phyloP scores from a whole-genome alignment of 2,797 vertebrate genomes.

The Pygocentrus nattereri region DNA sequence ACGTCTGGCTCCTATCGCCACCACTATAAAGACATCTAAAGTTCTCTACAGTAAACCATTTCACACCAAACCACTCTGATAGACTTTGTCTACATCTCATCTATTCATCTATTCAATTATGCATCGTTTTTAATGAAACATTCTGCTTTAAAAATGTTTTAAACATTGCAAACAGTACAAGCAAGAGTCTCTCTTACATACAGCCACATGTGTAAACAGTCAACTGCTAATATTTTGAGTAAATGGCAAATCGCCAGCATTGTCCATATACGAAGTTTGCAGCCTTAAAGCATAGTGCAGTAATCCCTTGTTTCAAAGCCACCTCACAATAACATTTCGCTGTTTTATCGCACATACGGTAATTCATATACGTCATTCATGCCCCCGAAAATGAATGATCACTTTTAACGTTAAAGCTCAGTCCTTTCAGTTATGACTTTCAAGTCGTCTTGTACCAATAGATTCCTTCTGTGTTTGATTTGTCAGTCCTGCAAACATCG shows the following conservation, averaged over 20 bases:
- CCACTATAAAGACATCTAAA: not conserved
- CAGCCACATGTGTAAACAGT: constrained; percentile 18
- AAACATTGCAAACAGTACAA: not conserved
- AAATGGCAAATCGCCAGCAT: constrained; percentile 28
- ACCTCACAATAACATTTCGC: not conserved
- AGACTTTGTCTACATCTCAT: not conserved
- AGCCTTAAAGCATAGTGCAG: not conserved
- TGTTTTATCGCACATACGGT: constrained; percentile 10
- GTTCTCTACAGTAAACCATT: not conserved
- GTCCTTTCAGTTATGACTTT: not conserved
- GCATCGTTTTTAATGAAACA: not conserved
- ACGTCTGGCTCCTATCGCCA: not conserved
- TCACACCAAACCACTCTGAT: not conserved
- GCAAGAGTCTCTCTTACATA: not conserved
- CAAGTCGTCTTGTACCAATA: constrained; percentile 25
- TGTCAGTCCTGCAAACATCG: constrained; percentile 57
- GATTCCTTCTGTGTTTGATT: constrained; percentile 48
- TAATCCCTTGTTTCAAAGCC: constrained; percentile 9
- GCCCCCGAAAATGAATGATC: not conserved
- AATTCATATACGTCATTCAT: not conserved
- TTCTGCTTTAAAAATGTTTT: too few species aligned
- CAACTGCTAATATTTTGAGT: constrained; percentile 24
- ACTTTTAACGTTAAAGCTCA: constrained; percentile 18
- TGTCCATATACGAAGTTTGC: not conserved
- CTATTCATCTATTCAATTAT: not conserved